Base-by-base conservation (phyloP, 1,140 invertebrate species). In the Physella acuta region DNA sequence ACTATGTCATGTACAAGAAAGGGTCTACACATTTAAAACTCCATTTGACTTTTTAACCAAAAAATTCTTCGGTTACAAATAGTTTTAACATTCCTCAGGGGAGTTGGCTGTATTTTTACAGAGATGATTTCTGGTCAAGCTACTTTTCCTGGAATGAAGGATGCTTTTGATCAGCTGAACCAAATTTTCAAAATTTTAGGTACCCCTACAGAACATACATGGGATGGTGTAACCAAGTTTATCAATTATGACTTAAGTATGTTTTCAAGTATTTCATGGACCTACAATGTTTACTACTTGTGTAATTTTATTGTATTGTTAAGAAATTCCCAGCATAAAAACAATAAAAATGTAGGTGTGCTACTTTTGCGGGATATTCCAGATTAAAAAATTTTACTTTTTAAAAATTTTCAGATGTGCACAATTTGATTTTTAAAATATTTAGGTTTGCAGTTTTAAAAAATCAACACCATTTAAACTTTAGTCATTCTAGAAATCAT, bases 41-140 rank as follows among this genome's bases (percentile, higher is more conserved):
- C 44, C 44, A 49, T 49, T n/a, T 49, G n/a, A 14, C 44, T 49
- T n/a, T 49, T n/a, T 49, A 49, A 14, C 44, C 44, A 49, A 14
- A 11, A 11, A 49, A 14, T n/a, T 49, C 44, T 49, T n/a, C n/a
- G 44, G 62, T 11, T 20, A 34, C 2, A 14, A 55, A n/a, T 66
- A 16, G 49, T 1, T 36, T n/a, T n/a, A n/a, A n/a, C n/a, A 31
- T 71, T 61, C 28, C 79, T 16, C 76, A 87, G 86, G 95, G 95
- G 95, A 66, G 95, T 98, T 59, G 96, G 96, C 31, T 98, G 95
- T 86, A 98, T 98, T 85, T 97, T 97, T 86, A 92, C 96, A 52
- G 96, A 98, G 86, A 97, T 98, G 94, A 90, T 97, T 71, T 95
- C 94, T 70, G 95, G 95, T n/a, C 89, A 93, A 81, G 94, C 95